A percentile compares a stretch with the other conserved stretches of the same genome.
Evolutionary conservation across 2,888 invertebrate genomes (phyloP).

Genomic region (Allophyes oxyacanthae): DNA sequence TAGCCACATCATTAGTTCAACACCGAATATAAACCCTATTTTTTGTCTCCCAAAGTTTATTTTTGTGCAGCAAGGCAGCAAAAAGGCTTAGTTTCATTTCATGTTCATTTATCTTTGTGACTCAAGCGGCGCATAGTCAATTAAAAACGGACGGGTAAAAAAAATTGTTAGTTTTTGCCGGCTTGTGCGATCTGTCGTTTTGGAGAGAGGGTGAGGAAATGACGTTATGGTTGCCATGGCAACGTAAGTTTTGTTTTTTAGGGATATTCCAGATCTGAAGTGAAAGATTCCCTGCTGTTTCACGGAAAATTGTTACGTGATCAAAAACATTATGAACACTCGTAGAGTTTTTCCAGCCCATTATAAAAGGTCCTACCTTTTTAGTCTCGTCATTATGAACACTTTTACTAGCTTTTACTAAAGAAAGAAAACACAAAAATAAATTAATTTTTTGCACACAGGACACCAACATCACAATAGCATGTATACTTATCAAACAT

Average conservation of each 20-base stretch:
- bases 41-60: constrained; percentile 40
- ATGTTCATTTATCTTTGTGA: constrained; percentile 63
- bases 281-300: too few relatives aligned
- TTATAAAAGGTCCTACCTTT: too few relatives aligned
- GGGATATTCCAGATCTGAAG: too few relatives aligned
- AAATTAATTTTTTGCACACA: too few relatives aligned
- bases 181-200: constrained; percentile 38
- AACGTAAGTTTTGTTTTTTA: constrained; percentile 7
- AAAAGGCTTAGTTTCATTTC: constrained; percentile 58
- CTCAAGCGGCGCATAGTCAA: constrained; percentile 59
- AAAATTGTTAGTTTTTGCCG: constrained; percentile 45
- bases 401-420: too few relatives aligned
- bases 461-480: too few relatives aligned
- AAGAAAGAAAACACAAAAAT: too few relatives aligned
- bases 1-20: constrained; percentile 53
- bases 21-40: constrained; percentile 49
- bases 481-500: too few relatives aligned
- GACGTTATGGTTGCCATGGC: constrained; percentile 28
- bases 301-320: too few relatives aligned
- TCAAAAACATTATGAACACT: too few relatives aligned
- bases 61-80: constrained; percentile 34
- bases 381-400: too few relatives aligned
- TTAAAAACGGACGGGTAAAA: constrained; percentile 56
- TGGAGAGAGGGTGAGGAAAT: constrained; percentile 38
- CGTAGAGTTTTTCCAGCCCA: too few relatives aligned